Base-by-base conservation (phyloP, 2,888 invertebrate species). In the Palloptera scutellata region DNA sequence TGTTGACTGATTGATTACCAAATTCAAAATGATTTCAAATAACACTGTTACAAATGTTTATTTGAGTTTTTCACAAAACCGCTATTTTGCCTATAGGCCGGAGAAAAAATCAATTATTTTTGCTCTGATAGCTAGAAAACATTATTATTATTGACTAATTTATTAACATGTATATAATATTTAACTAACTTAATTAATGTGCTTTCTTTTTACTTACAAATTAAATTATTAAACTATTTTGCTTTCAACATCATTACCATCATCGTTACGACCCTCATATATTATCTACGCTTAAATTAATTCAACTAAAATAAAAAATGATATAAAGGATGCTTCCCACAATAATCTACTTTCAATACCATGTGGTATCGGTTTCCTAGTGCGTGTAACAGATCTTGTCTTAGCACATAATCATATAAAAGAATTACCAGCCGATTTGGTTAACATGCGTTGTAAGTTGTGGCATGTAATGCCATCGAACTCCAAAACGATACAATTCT, bases 361-460 rank as follows among this genome's bases (percentile, higher is more conserved):
- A 40, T 87, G 90, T 72, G 93, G 94, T 78, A 89, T 96, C 87
- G 94, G 94, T 72, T 95, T 92, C 85, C 85, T 95, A 83, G 92
- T 93, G 70, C 89, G 93, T 76, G 86, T 94, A 81, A 89, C 89
- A 66, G 89, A 91, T 79, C 85, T 95, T 73, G 90, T 92, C 82
- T 82, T 93, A 69, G 91, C 92, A 74, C 87, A 92, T 85, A 95
- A 95, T 85, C 87, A 89, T 83, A 86, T 95, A 74, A 87, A 86
- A 78, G 90, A 91, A 81, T 84, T 95, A 76, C 94, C 94, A 51
- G 89, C 91, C 68, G 95, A 95, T 84, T 89, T 95, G 81, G 92
- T 91, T 74, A 92, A 91, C 83, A 88, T 94, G 84, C 88, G 93
- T 88, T 92, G 95, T 94, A 88, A 84, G 84, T 85, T 72, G 19